A percentile compares a stretch with the other conserved stretches of the same genome.
These are phyloP conservation scores for Sinelater perroti DNA, from an alignment of 2,888 invertebrate genomes.

Conservation along the genomic window DNA sequence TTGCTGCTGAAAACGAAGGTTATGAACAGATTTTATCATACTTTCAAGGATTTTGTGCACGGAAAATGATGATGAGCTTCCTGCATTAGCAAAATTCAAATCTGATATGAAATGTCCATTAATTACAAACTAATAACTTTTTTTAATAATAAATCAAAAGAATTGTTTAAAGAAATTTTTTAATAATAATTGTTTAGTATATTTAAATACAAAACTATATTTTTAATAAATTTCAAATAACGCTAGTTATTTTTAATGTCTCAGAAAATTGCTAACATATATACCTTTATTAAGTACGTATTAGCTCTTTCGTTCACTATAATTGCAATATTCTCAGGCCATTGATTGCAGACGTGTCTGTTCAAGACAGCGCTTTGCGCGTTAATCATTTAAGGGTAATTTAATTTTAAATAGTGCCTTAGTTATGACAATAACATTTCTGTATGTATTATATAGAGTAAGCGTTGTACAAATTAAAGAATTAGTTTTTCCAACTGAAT, in stretches of 20 bases:
- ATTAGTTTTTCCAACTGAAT: too few species aligned
- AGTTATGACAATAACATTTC: too few species aligned
- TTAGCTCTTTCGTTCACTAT: conserved; percentile 1
- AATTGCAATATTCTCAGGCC: conserved; percentile 22
- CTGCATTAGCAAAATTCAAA: not conserved
- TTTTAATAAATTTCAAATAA: not conserved
- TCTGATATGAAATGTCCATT: not conserved
- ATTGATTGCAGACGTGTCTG: conserved; percentile 25
- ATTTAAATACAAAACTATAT: not conserved
- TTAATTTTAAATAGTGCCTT: too few species aligned
- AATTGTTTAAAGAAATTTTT: too few species aligned
- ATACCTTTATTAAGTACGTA: conserved; percentile 10
- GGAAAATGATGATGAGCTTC: conserved; percentile 1
- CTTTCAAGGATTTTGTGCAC: conserved; percentile 1
- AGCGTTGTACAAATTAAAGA: too few species aligned
- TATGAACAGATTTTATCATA: conserved; percentile 26
- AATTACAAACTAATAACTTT: too few species aligned
- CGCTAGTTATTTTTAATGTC: not conserved
- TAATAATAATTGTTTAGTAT: not conserved
- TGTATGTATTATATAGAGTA: too few species aligned
- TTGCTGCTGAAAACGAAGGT: conserved; percentile 2
- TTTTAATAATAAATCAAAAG: too few species aligned
- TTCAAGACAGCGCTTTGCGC: conserved; percentile 24
- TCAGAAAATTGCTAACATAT: not conserved
- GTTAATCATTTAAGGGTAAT: conserved; percentile 29